Conservation (phyloP, 2,797 vertebrate genomes). For the Orientallactaga sibirica region DNA sequence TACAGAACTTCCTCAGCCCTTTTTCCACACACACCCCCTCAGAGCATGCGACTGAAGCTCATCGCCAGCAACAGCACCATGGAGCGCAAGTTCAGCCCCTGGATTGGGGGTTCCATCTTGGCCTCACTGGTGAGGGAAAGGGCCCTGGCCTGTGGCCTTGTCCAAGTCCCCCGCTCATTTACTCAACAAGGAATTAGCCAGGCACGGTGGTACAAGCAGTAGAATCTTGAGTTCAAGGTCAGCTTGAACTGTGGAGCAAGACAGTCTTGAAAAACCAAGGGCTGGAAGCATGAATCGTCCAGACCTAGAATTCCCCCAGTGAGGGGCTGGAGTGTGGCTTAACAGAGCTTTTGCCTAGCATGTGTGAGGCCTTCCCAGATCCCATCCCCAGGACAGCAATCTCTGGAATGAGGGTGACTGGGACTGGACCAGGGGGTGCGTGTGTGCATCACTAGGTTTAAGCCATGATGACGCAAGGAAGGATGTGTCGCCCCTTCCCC, state of each 20-base stretch:
- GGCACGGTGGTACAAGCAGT: no score
- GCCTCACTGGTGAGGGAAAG: conserved; percentile 88
- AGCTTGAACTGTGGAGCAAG: neutral
- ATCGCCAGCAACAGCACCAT: conserved; percentile 91
- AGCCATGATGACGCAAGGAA: neutral
- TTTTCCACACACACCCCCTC: neutral
- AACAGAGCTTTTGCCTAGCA: no score
- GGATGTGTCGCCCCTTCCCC: neutral
- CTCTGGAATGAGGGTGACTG: neutral
- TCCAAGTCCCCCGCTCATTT: neutral
- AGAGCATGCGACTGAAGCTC: conserved; percentile 91
- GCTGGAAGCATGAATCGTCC: neutral
- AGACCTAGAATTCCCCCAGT: neutral
- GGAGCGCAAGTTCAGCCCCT: conserved; percentile 91
- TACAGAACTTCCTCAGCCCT: conserved; percentile 8
- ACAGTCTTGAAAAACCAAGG: neutral
- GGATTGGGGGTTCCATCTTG: conserved; percentile 91
- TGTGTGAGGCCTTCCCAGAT: no score
- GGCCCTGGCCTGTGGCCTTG: neutral
- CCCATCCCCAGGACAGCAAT: neutral
- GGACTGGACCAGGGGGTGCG: neutral
- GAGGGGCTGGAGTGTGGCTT: neutral
- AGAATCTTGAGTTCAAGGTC: neutral
- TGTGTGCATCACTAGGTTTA: neutral
- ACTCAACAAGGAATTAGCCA: neutral